Evolutionary conservation across 2,113 vertebrate species (phyloP).

Genomic region (Synodontis membranacea): DNA sequence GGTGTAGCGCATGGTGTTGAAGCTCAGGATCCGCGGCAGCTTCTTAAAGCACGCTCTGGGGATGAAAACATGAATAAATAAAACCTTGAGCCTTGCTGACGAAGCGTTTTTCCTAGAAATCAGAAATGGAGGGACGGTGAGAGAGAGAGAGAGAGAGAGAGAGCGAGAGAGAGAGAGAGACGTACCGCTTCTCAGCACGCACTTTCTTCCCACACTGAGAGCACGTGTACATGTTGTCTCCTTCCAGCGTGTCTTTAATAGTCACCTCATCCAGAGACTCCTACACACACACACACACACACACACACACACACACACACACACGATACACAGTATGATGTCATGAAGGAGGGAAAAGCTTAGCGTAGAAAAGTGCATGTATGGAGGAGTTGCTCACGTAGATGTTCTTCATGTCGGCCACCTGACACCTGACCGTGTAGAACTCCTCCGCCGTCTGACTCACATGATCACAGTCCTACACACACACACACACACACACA

Average conservation of each 20-base stretch:
- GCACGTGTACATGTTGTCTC: constrained; percentile 99
- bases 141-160: background rate
- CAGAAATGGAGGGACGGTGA: background rate
- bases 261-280: constrained; percentile 99
- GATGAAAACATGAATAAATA: background rate
- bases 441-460: constrained; percentile 99
- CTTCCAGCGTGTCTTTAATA: constrained; percentile 98
- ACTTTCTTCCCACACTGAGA: constrained; percentile 99
- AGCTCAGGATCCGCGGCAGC: constrained; percentile 95
- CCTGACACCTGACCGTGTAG: constrained; percentile 97
- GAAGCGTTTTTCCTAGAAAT: background rate
- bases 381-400: constrained; percentile 81
- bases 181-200: constrained; percentile 92
- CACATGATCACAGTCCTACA: constrained; percentile 96
- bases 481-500: constrained; percentile 28
- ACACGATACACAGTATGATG: constrained; percentile 6
- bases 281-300: constrained; percentile 64
- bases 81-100: background rate
- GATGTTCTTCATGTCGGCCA: constrained; percentile 99
- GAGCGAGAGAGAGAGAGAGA: background rate
- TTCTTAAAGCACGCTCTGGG: constrained; percentile 97
- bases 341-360: background rate
- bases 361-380: too few relatives aligned
- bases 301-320: constrained; percentile 23
- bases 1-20: constrained; percentile 99